Conservation (phyloP, 2,797 vertebrate genomes). For the Melanotaenia boesemani region DNA sequence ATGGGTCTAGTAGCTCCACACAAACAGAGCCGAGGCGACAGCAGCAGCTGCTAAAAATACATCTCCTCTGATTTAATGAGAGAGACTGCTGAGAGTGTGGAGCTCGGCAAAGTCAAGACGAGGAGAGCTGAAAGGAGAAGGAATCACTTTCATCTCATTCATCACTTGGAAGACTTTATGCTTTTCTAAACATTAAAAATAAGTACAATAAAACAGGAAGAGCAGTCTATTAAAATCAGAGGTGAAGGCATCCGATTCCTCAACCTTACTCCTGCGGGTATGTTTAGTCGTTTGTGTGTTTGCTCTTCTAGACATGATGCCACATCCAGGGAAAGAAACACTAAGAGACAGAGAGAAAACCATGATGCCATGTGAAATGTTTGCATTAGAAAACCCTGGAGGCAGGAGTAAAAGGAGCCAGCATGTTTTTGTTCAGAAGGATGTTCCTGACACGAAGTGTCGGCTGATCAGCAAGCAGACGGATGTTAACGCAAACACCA, state of each 20-base stretch:
- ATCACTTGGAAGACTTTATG: neutral
- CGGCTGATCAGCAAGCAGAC: neutral
- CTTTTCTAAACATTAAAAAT: neutral
- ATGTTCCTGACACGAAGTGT: neutral
- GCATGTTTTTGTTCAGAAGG: neutral
- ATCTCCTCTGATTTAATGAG: constrained; percentile 34
- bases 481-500: too few relatives aligned
- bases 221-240: neutral
- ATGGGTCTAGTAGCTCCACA: constrained; percentile 25
- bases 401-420: neutral
- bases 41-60: constrained; percentile 37
- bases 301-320: too few relatives aligned
- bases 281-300: too few relatives aligned
- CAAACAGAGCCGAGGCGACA: constrained; percentile 17
- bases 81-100: neutral
- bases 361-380: neutral
- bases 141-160: neutral
- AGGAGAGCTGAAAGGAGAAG: neutral
- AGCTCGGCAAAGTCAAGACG: constrained; percentile 6
- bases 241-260: too few relatives aligned
- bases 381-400: neutral
- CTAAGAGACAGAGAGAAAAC: neutral
- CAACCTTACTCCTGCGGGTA: too few relatives aligned
- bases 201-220: too few relatives aligned
- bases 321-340: too few relatives aligned